phyloP scores from a whole-genome alignment of 2,888 invertebrate species.

The Drosophila rubida region DNA sequence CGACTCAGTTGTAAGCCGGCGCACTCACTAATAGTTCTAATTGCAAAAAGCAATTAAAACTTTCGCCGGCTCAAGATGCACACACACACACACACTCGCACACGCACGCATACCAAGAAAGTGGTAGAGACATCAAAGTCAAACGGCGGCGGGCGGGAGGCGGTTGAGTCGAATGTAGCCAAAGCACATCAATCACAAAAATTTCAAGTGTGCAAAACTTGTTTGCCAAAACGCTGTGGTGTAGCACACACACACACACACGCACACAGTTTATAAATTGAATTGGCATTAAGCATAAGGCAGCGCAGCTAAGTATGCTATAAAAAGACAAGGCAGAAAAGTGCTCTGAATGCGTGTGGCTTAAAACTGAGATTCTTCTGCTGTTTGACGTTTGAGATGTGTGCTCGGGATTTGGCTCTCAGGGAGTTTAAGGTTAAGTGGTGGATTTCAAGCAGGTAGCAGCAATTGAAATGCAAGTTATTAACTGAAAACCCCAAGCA shows the following conservation, averaged over 20 bases:
- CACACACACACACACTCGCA: slow-evolving; percentile 25
- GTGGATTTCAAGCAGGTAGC: slow-evolving; percentile 24
- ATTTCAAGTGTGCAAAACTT: slow-evolving; percentile 79
- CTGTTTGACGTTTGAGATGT: slow-evolving; percentile 65
- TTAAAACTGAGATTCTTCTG: slow-evolving; percentile 56
- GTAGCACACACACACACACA: slow-evolving; percentile 13
- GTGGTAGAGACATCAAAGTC: slow-evolving; percentile 72
- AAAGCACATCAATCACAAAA: slow-evolving; percentile 77
- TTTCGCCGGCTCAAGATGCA: slow-evolving; percentile 76
- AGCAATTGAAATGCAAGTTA: slow-evolving; percentile 12
- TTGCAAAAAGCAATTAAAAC: slow-evolving; percentile 80
- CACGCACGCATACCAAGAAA: slow-evolving; percentile 23
- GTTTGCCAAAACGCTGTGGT: slow-evolving; percentile 71
- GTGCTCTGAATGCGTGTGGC: slow-evolving; percentile 25
- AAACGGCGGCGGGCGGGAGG: slow-evolving; percentile 52
- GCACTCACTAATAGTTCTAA: slow-evolving; percentile 79
- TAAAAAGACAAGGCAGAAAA: slow-evolving; percentile 55
- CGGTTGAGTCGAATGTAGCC: slow-evolving; percentile 55
- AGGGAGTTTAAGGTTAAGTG: slow-evolving; percentile 52
- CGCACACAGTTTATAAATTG: slow-evolving; percentile 66
- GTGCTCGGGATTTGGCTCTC: slow-evolving; percentile 47
- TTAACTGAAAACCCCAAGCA: no score
- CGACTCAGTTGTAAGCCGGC: slow-evolving; percentile 70
- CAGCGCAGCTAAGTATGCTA: slow-evolving; percentile 66
- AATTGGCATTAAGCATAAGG: slow-evolving; percentile 77